A percentile compares a stretch with the other conserved stretches of the same genome.
phyloP scores from a whole-genome alignment of 2,113 vertebrate genomes.

The Ascaphus truei region DNA sequence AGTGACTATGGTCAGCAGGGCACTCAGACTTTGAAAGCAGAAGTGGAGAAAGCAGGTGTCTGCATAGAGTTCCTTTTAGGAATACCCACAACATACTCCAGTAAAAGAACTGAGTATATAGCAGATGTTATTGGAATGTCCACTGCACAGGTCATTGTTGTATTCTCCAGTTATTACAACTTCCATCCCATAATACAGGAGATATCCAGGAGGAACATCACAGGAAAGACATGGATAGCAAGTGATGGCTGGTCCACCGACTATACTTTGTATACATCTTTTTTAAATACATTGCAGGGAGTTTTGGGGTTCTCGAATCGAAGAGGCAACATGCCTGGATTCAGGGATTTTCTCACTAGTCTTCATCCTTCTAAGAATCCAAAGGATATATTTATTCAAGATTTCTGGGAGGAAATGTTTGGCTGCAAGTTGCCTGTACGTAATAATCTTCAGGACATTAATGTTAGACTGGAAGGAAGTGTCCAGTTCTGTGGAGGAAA shows the following conservation, averaged over 20 bases:
- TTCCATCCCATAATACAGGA: background rate
- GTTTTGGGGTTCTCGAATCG: background rate
- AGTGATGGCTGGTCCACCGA: background rate
- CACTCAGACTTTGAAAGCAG: background rate
- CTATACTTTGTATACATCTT: background rate
- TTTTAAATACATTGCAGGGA: background rate
- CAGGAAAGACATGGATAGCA: background rate
- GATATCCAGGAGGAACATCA: too few relatives aligned
- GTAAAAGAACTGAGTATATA: too few relatives aligned
- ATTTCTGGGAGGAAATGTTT: slow-evolving; percentile 2
- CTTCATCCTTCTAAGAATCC: background rate
- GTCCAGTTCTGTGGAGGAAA: background rate
- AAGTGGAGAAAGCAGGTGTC: background rate
- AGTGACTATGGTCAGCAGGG: too few relatives aligned
- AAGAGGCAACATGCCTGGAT: background rate
- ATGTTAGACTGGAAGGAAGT: too few relatives aligned
- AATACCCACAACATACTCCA: background rate
- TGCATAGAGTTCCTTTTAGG: background rate
- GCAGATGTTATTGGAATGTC: background rate
- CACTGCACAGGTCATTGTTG: background rate
- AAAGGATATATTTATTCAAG: background rate
- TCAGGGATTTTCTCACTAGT: background rate
- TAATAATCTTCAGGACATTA: background rate
- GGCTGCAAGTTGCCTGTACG: background rate
- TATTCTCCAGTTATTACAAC: background rate